A percentile compares a stretch with the other conserved stretches of the same genome.
Conservation (phyloP, 2,797 vertebrate species). For the Cephalopachus bancanus region DNA sequence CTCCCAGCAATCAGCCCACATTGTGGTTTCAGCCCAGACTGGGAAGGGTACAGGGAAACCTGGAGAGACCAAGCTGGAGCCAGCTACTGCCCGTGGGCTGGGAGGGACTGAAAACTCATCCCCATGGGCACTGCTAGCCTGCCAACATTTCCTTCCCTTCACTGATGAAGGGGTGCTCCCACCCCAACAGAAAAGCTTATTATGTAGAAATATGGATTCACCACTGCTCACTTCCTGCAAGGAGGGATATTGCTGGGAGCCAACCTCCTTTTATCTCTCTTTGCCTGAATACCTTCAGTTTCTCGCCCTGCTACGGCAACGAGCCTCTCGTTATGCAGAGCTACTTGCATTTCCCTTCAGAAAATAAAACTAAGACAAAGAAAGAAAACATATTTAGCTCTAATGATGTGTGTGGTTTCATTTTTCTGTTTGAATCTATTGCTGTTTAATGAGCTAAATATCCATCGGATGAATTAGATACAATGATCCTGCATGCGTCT, state of each 20-base stretch:
- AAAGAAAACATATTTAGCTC: slow-evolving; percentile 70
- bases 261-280: slow-evolving; percentile 56
- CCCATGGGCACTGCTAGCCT: background rate
- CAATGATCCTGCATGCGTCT: background rate
- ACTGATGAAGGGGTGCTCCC: background rate
- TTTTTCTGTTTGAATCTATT: slow-evolving; percentile 69
- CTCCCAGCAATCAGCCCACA: background rate
- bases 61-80: background rate
- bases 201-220: slow-evolving; percentile 61
- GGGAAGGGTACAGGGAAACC: background rate
- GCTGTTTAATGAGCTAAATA: slow-evolving; percentile 77
- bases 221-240: background rate
- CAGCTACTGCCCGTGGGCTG: background rate
- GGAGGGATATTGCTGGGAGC: slow-evolving; percentile 44
- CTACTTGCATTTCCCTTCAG: slow-evolving; percentile 30
- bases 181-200: background rate
- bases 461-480: slow-evolving; percentile 53
- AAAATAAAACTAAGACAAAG: slow-evolving; percentile 77
- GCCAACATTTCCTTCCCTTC: background rate
- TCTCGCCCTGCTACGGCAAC: slow-evolving; percentile 21
- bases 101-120: background rate
- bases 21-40: background rate
- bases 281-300: slow-evolving; percentile 69
- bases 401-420: slow-evolving; percentile 71
- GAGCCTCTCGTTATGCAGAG: slow-evolving; percentile 59